Evolutionary conservation across 1,140 invertebrate species (phyloP).

Genomic region (Galleria mellonella): DNA sequence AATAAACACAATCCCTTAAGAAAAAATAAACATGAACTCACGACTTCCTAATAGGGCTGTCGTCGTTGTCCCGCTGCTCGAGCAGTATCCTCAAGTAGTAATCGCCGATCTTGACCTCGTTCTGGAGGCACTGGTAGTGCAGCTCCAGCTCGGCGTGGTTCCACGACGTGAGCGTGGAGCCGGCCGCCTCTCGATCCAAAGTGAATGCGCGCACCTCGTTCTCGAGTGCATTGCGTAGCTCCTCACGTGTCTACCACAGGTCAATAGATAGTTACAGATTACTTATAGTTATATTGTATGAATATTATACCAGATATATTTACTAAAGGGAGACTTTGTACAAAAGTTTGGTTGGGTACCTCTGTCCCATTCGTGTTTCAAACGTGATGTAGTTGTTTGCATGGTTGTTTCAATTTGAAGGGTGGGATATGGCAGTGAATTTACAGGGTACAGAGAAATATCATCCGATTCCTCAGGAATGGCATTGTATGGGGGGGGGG

Average conservation of each 20-base stretch:
- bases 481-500: too few species aligned
- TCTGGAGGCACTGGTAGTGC: slow-evolving; percentile 92
- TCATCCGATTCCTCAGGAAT: too few species aligned
- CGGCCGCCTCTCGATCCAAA: slow-evolving; percentile 92
- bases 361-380: too few species aligned
- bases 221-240: slow-evolving; percentile 93
- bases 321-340: too few species aligned
- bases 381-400: too few species aligned
- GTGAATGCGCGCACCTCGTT: slow-evolving; percentile 94
- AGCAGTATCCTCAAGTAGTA: slow-evolving; percentile 97
- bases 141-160: slow-evolving; percentile 99
- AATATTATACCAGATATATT: too few species aligned
- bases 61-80: slow-evolving; percentile 91
- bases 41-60: slow-evolving; percentile 91
- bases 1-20: too few species aligned
- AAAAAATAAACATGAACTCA: slow-evolving; percentile 70
- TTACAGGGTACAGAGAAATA: too few species aligned
- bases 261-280: too few species aligned
- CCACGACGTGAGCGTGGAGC: slow-evolving; percentile 91
- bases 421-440: too few species aligned
- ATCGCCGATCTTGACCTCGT: slow-evolving; percentile 98
- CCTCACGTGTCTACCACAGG: slow-evolving; percentile 88
- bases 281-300: not conserved
- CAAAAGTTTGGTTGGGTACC: too few species aligned
- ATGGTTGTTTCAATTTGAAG: too few species aligned